These are phyloP conservation scores for Mythimna vitellina DNA, from an alignment of 2,888 invertebrate genomes.

Conservation along the genomic window DNA sequence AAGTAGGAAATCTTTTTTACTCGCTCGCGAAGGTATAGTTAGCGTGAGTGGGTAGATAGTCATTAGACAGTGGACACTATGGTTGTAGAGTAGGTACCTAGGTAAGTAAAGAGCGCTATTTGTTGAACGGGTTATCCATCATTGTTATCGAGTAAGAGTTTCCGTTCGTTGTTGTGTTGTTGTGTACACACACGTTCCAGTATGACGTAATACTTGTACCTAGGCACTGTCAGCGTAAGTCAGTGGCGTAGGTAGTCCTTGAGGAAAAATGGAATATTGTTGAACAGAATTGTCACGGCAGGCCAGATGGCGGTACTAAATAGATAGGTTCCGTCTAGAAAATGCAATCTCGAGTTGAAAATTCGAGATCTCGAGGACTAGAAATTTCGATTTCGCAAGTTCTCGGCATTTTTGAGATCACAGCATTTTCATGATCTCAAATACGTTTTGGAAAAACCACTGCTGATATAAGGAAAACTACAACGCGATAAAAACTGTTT, in stretches of 20 bases:
- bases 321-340: not conserved
- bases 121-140: conserved; percentile 40
- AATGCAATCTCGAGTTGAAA: not conserved
- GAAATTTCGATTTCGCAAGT: not conserved
- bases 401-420: not conserved
- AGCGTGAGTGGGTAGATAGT: conserved; percentile 1
- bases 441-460: not conserved
- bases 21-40: not conserved
- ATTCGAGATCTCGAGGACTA: not conserved
- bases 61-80: conserved; percentile 21
- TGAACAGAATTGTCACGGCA: not conserved
- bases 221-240: not conserved
- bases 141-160: conserved; percentile 31
- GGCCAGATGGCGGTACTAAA: not conserved
- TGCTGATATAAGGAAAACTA: not conserved
- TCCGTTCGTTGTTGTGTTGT: conserved; percentile 34
- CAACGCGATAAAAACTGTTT: not conserved
- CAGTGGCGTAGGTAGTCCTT: not conserved
- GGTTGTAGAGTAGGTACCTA: conserved; percentile 31
- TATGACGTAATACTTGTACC: conserved; percentile 8
- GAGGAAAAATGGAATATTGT: no score
- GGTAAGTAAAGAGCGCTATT: conserved; percentile 23
- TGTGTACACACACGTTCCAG: not conserved
- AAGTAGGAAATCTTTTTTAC: conserved; percentile 6
- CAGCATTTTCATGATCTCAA: not conserved